Base-by-base conservation (phyloP, 2,888 invertebrate genomes). In the Antheraea assamensis region DNA sequence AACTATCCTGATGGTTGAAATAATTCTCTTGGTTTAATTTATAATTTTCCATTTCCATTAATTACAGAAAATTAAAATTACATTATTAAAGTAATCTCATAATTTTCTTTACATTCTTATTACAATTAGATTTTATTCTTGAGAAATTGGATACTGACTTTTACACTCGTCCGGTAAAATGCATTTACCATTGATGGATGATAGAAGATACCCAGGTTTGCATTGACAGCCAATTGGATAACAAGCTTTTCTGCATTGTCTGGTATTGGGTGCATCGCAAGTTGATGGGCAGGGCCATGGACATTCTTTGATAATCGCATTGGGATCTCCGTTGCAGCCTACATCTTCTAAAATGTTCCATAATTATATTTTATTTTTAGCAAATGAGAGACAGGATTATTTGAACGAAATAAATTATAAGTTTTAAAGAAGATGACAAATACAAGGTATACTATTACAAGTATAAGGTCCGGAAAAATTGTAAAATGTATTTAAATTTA, bases 81-180 rank as follows among this genome's bases (percentile, higher is more conserved):
- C 52, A 52, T 52, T 4, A 21, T 19, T 52, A 21, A 52, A 52
- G 15, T 21, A 21, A 52, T 21, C 21, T 52, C 52, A 52, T 52
- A 52, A 52, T n/a, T 52, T 21, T 21, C 4, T 1, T 19, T 21
- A n/a, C 13, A 13, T 42, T 42, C 13, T 13, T 42, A 13, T 42
- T 42, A 42, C 13, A 42, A 42, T 42, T 42, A 52, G 4, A 52
- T 21, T 21, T 5, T 21, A 52, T 7, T 21, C 8, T 21, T 52
- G 52, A n/a, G 21, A 52, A 52, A 58, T 21, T 10, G 13, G 21
- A 55, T 55, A 74, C 78, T 74, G 3, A 78, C 73, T 47, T n/a
- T 58, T 58, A 76, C 88, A 88, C 19, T 85, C 76, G 3, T 83
- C 76, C 24, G 84, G 82, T 47, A 75, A 71, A 73, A 85, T 81